A percentile compares a stretch with the other conserved stretches of the same genome.
Evolutionary conservation across 2,888 invertebrate genomes (phyloP).

Genomic region (Drosophila stalkeri): DNA sequence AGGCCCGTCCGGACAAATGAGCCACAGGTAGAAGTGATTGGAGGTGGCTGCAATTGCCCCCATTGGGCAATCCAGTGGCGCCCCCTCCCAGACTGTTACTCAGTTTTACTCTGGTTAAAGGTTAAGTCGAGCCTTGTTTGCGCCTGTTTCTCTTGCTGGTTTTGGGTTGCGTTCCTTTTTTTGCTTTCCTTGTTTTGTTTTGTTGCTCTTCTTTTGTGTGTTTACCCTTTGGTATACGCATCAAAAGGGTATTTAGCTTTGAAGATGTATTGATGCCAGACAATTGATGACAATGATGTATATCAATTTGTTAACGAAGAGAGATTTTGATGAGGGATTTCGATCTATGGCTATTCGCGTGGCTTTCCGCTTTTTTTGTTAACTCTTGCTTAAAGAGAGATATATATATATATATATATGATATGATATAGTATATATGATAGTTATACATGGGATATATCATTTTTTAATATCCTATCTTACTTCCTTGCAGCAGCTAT

Average conservation of each 20-base stretch:
- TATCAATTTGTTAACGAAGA: no score
- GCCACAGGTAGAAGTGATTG: constrained; percentile 38
- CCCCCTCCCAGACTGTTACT: neutral
- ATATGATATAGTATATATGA: no score
- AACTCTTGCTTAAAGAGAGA: no score
- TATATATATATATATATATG: no score
- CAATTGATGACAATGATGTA: neutral
- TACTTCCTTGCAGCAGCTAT: no score
- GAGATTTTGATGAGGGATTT: neutral
- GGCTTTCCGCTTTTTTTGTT: neutral
- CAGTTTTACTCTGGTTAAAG: constrained; percentile 42
- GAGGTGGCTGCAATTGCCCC: neutral
- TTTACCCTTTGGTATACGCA: neutral
- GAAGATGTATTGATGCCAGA: neutral
- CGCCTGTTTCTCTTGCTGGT: constrained; percentile 9
- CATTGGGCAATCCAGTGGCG: neutral
- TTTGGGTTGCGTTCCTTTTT: constrained; percentile 4
- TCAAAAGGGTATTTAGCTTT: neutral
- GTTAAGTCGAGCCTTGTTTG: constrained; percentile 40
- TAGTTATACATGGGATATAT: no score
- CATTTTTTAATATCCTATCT: no score
- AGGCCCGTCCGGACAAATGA: constrained; percentile 12
- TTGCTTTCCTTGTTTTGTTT: neutral
- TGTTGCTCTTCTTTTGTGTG: neutral
- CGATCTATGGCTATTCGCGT: neutral